Percentiles rank a stretch among this genome's conserved stretches.
These are phyloP conservation scores for Lota lota DNA, from an alignment of 2,113 vertebrate genomes.

Conservation along the genomic window DNA sequence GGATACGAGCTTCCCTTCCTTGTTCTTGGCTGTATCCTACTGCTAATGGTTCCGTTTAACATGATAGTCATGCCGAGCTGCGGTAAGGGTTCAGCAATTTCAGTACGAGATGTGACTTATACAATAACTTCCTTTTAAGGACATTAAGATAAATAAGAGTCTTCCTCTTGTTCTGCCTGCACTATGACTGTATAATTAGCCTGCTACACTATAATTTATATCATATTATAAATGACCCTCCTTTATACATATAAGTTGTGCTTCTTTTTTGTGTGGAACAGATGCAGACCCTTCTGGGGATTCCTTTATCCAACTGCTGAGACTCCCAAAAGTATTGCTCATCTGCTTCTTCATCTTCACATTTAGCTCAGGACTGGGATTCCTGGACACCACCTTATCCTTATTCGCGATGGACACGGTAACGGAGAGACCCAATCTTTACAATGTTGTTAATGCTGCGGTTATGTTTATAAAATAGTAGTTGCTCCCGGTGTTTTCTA, in stretches of 20 bases:
- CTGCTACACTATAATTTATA: too few species aligned
- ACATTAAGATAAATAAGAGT: neutral
- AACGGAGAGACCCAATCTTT: neutral
- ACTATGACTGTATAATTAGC: too few species aligned
- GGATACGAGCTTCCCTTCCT: constrained; percentile 92
- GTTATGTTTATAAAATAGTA: too few species aligned
- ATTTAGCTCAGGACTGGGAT: constrained; percentile 82
- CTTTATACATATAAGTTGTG: too few species aligned
- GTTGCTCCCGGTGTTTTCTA: neutral
- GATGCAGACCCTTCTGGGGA: constrained; percentile 74
- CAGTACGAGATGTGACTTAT: neutral
- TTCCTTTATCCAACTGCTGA: constrained; percentile 83
- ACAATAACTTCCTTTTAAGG: too few species aligned
- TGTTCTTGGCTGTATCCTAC: constrained; percentile 80
- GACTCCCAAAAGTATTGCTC: constrained; percentile 75
- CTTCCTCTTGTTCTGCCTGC: neutral
- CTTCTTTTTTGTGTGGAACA: constrained; percentile 45
- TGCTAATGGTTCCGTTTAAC: constrained; percentile 87
- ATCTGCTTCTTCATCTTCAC: constrained; percentile 81
- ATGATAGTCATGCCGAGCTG: constrained; percentile 82
- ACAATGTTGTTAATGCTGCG: neutral
- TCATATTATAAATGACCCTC: too few species aligned
- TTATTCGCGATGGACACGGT: constrained; percentile 86
- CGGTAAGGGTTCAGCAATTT: constrained; percentile 64
- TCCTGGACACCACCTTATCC: constrained; percentile 90